Percentiles rank a stretch among this genome's conserved stretches.
phyloP scores from a whole-genome alignment of 2,113 vertebrate species.

The Anas platyrhynchos region DNA sequence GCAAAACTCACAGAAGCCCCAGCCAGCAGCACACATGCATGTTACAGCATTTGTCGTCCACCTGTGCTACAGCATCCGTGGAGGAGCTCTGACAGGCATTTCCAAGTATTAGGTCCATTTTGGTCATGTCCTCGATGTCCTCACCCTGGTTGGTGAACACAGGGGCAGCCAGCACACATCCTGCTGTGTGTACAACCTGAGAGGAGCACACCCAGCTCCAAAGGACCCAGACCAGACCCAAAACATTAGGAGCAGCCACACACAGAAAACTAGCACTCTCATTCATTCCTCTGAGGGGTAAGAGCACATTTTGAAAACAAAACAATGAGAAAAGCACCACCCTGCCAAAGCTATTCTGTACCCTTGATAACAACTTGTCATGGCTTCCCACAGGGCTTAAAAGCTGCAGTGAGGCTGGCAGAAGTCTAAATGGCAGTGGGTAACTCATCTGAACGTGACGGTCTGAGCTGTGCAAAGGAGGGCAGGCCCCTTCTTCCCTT shows the following conservation, averaged over 20 bases:
- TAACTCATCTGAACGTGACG: background rate
- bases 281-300: background rate
- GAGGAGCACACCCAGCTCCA: fast-evolving
- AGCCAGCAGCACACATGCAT: fast-evolving
- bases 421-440: background rate
- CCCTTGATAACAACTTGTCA: background rate
- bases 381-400: background rate
- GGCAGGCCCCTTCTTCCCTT: background rate
- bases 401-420: background rate
- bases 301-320: background rate
- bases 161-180: background rate
- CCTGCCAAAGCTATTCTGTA: background rate
- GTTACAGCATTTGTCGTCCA: fast-evolving
- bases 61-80: fast-evolving
- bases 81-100: background rate
- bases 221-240: background rate
- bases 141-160: too few species aligned
- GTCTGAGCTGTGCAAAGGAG: background rate
- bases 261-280: background rate
- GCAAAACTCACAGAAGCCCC: background rate
- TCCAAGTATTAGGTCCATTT: background rate
- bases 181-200: background rate
- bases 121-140: background rate
- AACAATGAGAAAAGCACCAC: background rate
- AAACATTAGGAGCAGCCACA: fast-evolving